Conservation (phyloP, 1,140 invertebrate genomes). For the Luehdorfia chinensis region DNA sequence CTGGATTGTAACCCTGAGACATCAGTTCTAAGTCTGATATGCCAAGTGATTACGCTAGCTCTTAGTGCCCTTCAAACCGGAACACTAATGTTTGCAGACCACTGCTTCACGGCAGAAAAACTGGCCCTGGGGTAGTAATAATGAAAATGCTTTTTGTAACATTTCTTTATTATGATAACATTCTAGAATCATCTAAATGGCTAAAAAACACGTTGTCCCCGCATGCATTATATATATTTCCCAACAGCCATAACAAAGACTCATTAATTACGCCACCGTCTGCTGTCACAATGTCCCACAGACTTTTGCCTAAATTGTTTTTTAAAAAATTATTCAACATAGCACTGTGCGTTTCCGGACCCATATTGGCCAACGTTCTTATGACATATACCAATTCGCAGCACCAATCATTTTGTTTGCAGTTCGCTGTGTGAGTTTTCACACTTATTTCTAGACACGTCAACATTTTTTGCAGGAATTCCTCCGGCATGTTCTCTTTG, state of each 20-base stretch:
- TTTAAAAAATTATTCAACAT: conserved; percentile 30
- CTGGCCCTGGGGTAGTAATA: no score
- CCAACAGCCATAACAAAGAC: conserved; percentile 56
- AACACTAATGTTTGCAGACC: no score
- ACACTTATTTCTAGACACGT: conserved; percentile 23
- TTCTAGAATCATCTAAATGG: no score
- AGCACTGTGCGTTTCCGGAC: conserved; percentile 18
- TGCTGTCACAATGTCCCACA: conserved; percentile 29
- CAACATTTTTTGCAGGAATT: conserved; percentile 32
- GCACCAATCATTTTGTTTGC: conserved; percentile 15
- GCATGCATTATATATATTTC: conserved; percentile 50
- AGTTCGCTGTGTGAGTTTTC: conserved; percentile 19
- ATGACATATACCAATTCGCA: conserved; percentile 41
- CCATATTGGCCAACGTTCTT: conserved; percentile 45
- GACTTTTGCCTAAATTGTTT: conserved; percentile 25
- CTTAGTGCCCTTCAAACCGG: no score
- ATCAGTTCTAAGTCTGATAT: no score
- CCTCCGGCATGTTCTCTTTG: conserved; percentile 24
- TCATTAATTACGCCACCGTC: conserved; percentile 34
- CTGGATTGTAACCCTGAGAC: no score
- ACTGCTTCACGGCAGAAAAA: no score
- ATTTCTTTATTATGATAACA: no score
- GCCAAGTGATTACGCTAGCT: no score
- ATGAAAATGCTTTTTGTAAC: no score
- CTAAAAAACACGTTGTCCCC: conserved; percentile 30